These are phyloP conservation scores for Camarhynchus parvulus DNA, from an alignment of 2,113 vertebrate species.

Conservation along the genomic window DNA sequence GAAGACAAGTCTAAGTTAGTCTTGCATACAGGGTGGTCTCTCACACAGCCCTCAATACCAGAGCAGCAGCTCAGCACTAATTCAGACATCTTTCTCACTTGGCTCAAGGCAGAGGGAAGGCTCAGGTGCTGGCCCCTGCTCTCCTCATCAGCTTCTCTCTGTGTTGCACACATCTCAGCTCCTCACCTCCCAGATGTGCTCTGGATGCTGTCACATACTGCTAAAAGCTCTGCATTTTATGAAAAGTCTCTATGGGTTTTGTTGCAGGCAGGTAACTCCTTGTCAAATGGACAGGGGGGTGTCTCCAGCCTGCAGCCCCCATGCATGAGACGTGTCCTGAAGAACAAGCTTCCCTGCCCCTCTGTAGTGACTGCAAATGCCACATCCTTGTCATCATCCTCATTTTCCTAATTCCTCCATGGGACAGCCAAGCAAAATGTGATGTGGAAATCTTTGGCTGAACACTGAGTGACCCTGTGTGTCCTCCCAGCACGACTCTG, in stretches of 20 bases:
- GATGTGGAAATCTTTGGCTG: conserved; percentile 21
- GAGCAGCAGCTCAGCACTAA: background rate
- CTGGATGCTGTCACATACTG: background rate
- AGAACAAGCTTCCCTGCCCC: background rate
- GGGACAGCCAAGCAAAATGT: background rate
- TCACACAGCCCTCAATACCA: background rate
- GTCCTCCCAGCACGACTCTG: background rate
- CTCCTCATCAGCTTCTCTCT: background rate
- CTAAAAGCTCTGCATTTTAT: background rate
- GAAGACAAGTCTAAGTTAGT: background rate
- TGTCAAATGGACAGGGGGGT: background rate
- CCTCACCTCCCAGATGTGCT: background rate
- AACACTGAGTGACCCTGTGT: background rate
- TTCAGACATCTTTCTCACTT: background rate
- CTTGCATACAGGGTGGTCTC: background rate
- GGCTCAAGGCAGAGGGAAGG: background rate
- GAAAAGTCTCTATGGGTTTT: background rate
- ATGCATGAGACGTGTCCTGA: background rate
- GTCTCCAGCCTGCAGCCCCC: background rate
- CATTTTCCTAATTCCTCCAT: background rate
- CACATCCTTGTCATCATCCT: background rate
- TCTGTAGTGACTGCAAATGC: background rate
- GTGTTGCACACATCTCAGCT: background rate
- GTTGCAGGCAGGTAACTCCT: background rate
- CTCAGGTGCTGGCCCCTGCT: background rate